A percentile compares a stretch with the other conserved stretches of the same genome.
Conservation (phyloP, 2,888 invertebrate species). For the Deroplatys truncata region DNA sequence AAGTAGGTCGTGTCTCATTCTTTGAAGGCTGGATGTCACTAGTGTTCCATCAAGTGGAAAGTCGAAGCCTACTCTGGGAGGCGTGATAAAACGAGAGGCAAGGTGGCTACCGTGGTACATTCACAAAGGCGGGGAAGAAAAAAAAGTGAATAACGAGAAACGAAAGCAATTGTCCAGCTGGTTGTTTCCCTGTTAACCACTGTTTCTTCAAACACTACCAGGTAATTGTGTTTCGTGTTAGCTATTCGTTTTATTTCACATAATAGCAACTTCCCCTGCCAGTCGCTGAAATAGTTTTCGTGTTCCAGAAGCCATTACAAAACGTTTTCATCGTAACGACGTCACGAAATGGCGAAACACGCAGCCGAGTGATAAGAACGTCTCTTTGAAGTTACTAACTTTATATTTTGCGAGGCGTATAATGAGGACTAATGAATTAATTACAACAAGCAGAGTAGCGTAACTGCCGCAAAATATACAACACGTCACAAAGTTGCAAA, state of each 20-base stretch:
- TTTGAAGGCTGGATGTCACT: not conserved
- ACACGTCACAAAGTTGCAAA: not conserved
- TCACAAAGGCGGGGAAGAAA: not conserved
- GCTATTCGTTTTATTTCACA: not conserved
- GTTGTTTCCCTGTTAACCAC: not conserved
- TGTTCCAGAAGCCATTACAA: not conserved
- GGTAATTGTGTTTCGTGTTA: not conserved
- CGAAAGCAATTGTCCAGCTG: not conserved
- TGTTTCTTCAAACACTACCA: not conserved
- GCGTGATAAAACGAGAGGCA: not conserved
- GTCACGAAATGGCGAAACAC: not conserved
- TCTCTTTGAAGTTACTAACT: not conserved
- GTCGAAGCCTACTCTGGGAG: not conserved
- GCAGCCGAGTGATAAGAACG: not conserved
- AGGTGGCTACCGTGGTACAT: not conserved
- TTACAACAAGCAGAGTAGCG: not conserved
- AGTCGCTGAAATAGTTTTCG: not conserved
- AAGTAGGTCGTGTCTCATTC: not conserved
- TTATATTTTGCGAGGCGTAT: not conserved
- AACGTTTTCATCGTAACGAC: not conserved
- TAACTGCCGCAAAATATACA: not conserved
- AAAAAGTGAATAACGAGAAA: not conserved
- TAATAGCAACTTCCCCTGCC: not conserved
- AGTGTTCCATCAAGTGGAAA: not conserved
- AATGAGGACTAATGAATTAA: not conserved